Percentiles rank a stretch among this genome's conserved stretches.
Evolutionary conservation across 2,888 invertebrate genomes (phyloP).

Genomic region (Drosophila colorata): DNA sequence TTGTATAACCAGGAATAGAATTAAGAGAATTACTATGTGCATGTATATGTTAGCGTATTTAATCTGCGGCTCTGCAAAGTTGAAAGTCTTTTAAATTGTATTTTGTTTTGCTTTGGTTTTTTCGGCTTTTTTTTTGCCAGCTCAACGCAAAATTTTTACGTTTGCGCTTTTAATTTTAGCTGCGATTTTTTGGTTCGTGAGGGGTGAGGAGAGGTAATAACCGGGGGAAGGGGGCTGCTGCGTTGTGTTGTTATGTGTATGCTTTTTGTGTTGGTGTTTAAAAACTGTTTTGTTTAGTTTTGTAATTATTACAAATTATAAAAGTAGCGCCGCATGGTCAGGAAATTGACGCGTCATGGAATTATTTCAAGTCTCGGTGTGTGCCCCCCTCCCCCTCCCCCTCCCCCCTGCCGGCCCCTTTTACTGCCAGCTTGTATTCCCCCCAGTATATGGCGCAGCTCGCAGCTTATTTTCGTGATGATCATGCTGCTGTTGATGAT

Average conservation of each 20-base stretch:
- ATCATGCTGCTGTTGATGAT: slow-evolving; percentile 4
- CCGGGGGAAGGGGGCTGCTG: neutral
- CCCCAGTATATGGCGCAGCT: neutral
- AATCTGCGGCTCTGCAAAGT: neutral
- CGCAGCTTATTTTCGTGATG: slow-evolving; percentile 8
- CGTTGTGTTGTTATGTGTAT: slow-evolving; percentile 13
- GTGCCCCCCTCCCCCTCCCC: neutral
- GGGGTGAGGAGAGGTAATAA: neutral
- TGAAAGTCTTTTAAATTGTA: neutral
- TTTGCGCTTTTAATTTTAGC: slow-evolving; percentile 30
- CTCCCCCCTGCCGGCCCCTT: neutral
- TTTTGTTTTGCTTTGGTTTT: slow-evolving; percentile 16
- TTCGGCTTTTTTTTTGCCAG: slow-evolving; percentile 35
- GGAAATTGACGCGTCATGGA: slow-evolving; percentile 45
- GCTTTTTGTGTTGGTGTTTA: slow-evolving; percentile 26
- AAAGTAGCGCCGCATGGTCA: slow-evolving; percentile 38
- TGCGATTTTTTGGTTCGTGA: slow-evolving; percentile 17
- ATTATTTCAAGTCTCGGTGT: slow-evolving; percentile 25
- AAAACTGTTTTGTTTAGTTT: slow-evolving; percentile 50
- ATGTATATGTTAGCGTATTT: slow-evolving; percentile 3
- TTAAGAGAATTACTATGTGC: neutral
- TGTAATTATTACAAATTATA: slow-evolving; percentile 53
- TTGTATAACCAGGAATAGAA: too few species aligned
- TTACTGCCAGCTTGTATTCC: neutral
- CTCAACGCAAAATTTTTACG: slow-evolving; percentile 24